Base-by-base conservation (phyloP, 1,140 invertebrate genomes). In the Orussus abietinus region DNA sequence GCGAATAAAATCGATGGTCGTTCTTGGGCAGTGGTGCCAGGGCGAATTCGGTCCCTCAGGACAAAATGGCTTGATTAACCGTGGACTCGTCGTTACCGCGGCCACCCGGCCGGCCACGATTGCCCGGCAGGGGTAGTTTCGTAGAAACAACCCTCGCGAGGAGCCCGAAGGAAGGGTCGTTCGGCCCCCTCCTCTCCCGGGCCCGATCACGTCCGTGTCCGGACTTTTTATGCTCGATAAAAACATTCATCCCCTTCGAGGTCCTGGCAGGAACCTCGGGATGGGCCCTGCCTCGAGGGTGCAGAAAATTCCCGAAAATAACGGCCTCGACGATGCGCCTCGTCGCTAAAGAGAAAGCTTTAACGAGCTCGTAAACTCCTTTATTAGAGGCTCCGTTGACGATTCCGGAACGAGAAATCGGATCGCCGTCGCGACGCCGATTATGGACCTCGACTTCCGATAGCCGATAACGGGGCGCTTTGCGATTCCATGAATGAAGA, bases 11-110 rank as follows among this genome's bases (percentile, higher is more conserved):
- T 66, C 65, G 59, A 62, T 65, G 55, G 51, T 48, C 53, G 51
- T n/a, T n/a, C n/a, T n/a, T n/a, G n/a, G n/a, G n/a, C n/a, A n/a
- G n/a, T n/a, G n/a, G n/a, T n/a, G n/a, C n/a, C n/a, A 47, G 38
- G 42, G 41, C 45, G 51, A 64, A 64, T 66, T 59, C 49, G 29
- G 46, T 57, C 64, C 53, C 55, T 57, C 44, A 57, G 55, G 56
- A 62, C 64, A 62, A 69, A 72, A 70, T 69, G 62, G 66, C 67
- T 72, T 72, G 69, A 72, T 72, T 72, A 70, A 70, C 69, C 57
- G 66, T 64, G 62, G 62, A 69, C 61, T 66, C 57, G 50, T 69
- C 64, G 62, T 72, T 68, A 70, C 59, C 55, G 56, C 52, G 57
- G 54, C 57, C 54, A 62, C 61, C 64, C 62, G 58, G 45, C 49